phyloP scores from a whole-genome alignment of 2,888 invertebrate species.

The Agrenia bidenticulata region DNA sequence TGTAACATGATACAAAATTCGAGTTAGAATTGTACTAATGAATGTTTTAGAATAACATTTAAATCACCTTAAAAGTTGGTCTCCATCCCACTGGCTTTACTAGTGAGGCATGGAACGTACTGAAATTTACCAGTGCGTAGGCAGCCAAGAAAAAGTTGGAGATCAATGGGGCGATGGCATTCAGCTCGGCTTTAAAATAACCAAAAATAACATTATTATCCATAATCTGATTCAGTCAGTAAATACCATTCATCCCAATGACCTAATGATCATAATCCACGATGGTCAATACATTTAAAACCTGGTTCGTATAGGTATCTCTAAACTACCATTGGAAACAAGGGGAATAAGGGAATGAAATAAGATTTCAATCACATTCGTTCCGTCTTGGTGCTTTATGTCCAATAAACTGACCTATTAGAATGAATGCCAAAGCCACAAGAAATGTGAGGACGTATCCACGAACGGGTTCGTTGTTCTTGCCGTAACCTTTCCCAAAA shows the following conservation, averaged over 20 bases:
- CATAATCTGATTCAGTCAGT: conserved; percentile 22
- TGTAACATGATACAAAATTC: conserved; percentile 39
- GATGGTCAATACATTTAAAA: not conserved
- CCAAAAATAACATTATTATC: conserved; percentile 72
- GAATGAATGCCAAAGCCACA: conserved; percentile 78
- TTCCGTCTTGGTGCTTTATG: no score
- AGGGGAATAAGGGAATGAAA: no score
- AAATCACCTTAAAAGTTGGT: conserved; percentile 77
- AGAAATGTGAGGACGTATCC: conserved; percentile 90
- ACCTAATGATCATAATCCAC: no score
- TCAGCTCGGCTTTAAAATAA: conserved; percentile 78
- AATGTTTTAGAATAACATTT: not conserved
- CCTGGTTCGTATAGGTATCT: not conserved
- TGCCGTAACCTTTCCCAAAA: conserved; percentile 89
- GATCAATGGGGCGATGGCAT: conserved; percentile 85
- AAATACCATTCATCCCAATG: no score
- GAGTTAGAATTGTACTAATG: not conserved
- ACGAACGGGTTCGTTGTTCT: conserved; percentile 69
- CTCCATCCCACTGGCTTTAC: conserved; percentile 82
- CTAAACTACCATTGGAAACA: no score
- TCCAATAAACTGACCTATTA: conserved; percentile 70
- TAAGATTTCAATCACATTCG: no score
- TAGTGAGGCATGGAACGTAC: conserved; percentile 89
- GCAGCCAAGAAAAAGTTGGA: conserved; percentile 93
- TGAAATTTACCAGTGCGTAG: conserved; percentile 89